A percentile compares a stretch with the other conserved stretches of the same genome.
phyloP scores from a whole-genome alignment of 2,113 vertebrate genomes.

The Tursiops truncatus region DNA sequence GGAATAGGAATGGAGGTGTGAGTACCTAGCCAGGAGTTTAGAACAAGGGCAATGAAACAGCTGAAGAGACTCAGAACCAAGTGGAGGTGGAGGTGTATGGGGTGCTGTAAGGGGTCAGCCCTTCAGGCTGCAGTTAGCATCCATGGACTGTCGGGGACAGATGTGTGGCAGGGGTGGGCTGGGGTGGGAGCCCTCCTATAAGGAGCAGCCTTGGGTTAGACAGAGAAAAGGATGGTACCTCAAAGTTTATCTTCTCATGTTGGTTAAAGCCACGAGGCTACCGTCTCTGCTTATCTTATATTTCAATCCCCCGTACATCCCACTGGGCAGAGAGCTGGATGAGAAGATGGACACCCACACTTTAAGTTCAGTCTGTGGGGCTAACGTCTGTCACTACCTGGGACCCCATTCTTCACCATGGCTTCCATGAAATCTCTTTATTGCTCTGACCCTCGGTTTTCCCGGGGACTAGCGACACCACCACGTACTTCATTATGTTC shows the following conservation, averaged over 20 bases:
- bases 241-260: not conserved
- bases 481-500: accelerated
- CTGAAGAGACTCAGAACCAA: not conserved
- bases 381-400: not conserved
- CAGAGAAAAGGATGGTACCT: not conserved
- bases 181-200: not conserved
- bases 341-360: not conserved
- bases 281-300: not conserved
- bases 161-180: not conserved
- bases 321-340: not conserved
- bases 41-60: too few species aligned
- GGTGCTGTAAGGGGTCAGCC: not conserved
- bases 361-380: not conserved
- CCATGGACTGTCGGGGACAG: not conserved
- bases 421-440: not conserved
- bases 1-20: not conserved
- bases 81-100: not conserved
- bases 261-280: not conserved
- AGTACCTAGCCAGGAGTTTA: not conserved
- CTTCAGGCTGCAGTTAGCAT: not conserved
- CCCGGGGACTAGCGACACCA: accelerated
- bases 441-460: not conserved
- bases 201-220: not conserved
- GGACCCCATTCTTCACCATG: not conserved
- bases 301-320: not conserved